Evolutionary conservation across 2,113 vertebrate species (phyloP), one percentile per base, ranked within the genome.

Genomic region (Megaceryle maxima): DNA sequence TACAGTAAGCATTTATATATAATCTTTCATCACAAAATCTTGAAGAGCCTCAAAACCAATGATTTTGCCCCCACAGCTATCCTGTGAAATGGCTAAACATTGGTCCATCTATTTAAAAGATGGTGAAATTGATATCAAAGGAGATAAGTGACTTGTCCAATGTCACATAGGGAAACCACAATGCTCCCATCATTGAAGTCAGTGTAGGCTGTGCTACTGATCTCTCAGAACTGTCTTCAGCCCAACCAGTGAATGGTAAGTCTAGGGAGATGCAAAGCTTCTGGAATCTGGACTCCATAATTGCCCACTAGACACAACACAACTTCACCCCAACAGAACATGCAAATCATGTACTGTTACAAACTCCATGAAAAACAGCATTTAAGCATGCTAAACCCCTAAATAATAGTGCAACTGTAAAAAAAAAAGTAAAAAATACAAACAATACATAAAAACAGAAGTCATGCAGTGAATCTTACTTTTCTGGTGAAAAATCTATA

Each of bases 161-260:
- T 7, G n/a, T 48, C 39, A 53, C 3, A 0, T 4, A 16, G n/a
- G 53, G 28, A 87, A 84, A 51, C 15, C 10, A 16, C 46, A 75
- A 5, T 6, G 2, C n/a, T 63, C 8, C 5, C 28, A 29, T 10
- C 25, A 51, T 0, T 55, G 69, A 57, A 80, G 51, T 13, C 0
- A 4, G 56, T 13, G 16, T 13, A 25, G 44, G 51, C 55, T 80
- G 31, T 33, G 22, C 69, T 63, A 20, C 67, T 55, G 46, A 20
- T 48, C 18, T 55, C 25, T 50, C 50, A 63, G 82, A 44, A 41
- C 64, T 64, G 41, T 41, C 48, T 74, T 79, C 59, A 94, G 76
- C 41, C 41, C 55, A 70, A 0, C 11, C 44, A 70, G 31, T 9
- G 18, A 85, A 43, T 2, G 35, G 29, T 28, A 78, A 77, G 26